A percentile compares a stretch with the other conserved stretches of the same genome.
Conservation (phyloP, 2,888 invertebrate genomes). For the Drosophila prostipennis region DNA sequence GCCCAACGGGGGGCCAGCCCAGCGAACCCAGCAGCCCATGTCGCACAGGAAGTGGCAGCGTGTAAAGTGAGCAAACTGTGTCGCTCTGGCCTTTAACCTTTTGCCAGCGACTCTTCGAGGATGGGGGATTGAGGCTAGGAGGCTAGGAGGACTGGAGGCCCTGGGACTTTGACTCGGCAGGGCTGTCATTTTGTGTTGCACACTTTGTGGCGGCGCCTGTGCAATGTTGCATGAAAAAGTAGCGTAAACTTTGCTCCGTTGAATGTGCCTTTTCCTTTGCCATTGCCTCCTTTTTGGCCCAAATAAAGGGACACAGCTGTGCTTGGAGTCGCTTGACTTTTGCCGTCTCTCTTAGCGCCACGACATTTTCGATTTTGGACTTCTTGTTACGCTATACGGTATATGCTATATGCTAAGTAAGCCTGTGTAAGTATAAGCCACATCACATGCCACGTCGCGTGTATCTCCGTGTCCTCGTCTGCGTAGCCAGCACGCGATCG, state of each 20-base stretch:
- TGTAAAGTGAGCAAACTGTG: conserved; percentile 74
- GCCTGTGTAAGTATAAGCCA: conserved; percentile 16
- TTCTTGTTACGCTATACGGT: conserved; percentile 48
- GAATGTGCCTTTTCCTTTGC: conserved; percentile 21
- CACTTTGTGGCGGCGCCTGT: conserved; percentile 66
- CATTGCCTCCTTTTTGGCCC: conserved; percentile 48
- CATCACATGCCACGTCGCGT: conserved; percentile 54
- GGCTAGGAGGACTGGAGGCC: conserved; percentile 15
- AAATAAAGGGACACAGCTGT: conserved; percentile 61
- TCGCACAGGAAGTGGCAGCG: conserved; percentile 60
- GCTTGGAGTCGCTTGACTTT: conserved; percentile 65
- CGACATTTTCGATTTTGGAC: conserved; percentile 64
- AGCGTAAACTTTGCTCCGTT: conserved; percentile 63
- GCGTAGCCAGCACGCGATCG: conserved; percentile 68
- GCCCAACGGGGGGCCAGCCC: conserved; percentile 36
- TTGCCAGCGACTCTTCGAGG: conserved; percentile 17
- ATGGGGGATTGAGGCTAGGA: neutral
- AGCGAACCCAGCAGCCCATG: conserved; percentile 43
- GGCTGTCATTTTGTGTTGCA: conserved; percentile 69
- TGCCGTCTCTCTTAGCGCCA: conserved; percentile 40
- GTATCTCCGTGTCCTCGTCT: conserved; percentile 50
- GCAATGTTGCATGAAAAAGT: conserved; percentile 78
- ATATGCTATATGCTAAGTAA: conserved; percentile 7
- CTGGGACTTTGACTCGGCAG: conserved; percentile 49
- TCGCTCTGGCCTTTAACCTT: conserved; percentile 75